Conservation (phyloP, 2,113 vertebrate species). For the Athene cunicularia region DNA sequence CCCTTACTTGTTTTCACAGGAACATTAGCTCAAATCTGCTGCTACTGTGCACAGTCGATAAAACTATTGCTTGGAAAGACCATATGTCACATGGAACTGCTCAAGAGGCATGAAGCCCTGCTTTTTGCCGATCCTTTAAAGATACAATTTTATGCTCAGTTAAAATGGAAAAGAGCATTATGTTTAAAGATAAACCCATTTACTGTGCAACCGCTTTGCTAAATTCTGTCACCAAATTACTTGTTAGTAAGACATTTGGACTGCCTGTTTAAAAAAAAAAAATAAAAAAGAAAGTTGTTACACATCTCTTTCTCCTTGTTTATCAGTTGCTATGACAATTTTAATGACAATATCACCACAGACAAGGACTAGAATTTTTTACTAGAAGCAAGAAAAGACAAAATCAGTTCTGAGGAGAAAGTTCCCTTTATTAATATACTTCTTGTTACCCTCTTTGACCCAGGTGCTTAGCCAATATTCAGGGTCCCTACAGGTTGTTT, state of each 20-base stretch:
- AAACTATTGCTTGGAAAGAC: slow-evolving; percentile 72
- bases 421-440: not conserved
- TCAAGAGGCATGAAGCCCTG: slow-evolving; percentile 63
- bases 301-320: slow-evolving; percentile 41
- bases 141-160: slow-evolving; percentile 77
- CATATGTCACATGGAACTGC: slow-evolving; percentile 76
- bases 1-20: slow-evolving; percentile 74
- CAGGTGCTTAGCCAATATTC: not conserved
- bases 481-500: not conserved
- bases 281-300: not conserved
- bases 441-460: not conserved
- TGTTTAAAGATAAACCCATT: slow-evolving; percentile 72
- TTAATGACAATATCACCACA: slow-evolving; percentile 33
- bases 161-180: slow-evolving; percentile 77
- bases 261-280: not conserved
- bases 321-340: slow-evolving; percentile 57
- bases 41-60: slow-evolving; percentile 64
- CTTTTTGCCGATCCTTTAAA: slow-evolving; percentile 64
- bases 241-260: slow-evolving; percentile 60
- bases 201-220: slow-evolving; percentile 50
- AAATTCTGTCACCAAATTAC: slow-evolving; percentile 70
- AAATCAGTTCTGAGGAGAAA: not conserved
- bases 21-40: slow-evolving; percentile 75
- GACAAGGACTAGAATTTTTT: not conserved
- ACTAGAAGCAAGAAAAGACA: not conserved